Conservation (phyloP, 2,113 vertebrate species). For the Rallus limicola region DNA sequence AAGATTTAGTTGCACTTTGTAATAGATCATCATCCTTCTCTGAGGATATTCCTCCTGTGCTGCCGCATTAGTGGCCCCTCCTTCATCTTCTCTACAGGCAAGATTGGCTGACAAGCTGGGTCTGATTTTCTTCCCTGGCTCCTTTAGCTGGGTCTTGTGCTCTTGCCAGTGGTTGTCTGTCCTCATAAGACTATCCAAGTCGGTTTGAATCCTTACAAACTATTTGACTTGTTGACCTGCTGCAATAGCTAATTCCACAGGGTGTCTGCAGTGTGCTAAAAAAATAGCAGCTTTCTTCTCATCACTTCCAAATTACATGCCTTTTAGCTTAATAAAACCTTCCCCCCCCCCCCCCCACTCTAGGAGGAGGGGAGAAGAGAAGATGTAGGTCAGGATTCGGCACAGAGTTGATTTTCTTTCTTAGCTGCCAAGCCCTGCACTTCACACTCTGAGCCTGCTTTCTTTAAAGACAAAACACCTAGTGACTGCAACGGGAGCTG, state of each 20-base stretch:
- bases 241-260: constrained; percentile 40
- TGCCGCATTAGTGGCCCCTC: background rate
- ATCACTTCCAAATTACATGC: background rate
- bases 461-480: constrained; percentile 4
- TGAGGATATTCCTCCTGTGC: background rate
- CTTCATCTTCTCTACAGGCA: background rate
- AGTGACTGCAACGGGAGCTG: background rate
- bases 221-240: constrained; percentile 42
- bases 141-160: background rate
- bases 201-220: background rate
- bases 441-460: background rate
- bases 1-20: background rate
- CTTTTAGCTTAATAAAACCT: constrained; percentile 5
- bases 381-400: background rate
- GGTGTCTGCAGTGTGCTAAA: background rate
- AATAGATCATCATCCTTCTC: background rate
- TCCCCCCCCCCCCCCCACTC: background rate
- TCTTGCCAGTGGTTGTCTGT: background rate
- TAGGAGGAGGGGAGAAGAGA: background rate
- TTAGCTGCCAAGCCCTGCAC: background rate
- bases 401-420: background rate
- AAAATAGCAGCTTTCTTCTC: background rate
- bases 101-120: background rate
- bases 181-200: background rate
- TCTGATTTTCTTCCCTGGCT: background rate